These are phyloP conservation scores for Sebastes diploproa DNA, from an alignment of 2,797 vertebrate species.

Conservation along the genomic window DNA sequence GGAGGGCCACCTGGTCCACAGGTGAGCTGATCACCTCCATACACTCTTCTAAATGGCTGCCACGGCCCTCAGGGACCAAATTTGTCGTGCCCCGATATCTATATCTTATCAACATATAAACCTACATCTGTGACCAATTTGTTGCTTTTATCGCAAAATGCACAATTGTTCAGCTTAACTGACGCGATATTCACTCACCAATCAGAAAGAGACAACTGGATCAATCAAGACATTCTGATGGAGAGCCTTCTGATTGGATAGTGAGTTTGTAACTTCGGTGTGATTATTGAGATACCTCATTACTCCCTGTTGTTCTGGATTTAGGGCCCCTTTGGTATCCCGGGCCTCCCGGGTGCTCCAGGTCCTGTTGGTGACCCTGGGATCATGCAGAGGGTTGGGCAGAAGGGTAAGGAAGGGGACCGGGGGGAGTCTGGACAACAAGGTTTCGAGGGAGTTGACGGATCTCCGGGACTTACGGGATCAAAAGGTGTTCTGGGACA, in stretches of 20 bases:
- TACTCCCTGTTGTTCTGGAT: background rate
- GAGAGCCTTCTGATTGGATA: background rate
- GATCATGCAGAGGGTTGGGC: slow-evolving; percentile 41
- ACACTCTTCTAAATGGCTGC: too few relatives aligned
- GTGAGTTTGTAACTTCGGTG: background rate
- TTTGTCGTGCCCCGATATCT: too few relatives aligned
- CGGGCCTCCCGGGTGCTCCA: slow-evolving; percentile 40
- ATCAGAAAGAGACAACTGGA: background rate
- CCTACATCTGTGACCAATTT: too few relatives aligned
- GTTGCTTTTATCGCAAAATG: too few relatives aligned
- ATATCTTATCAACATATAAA: too few relatives aligned
- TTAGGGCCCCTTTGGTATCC: slow-evolving; percentile 68
- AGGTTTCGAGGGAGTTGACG: slow-evolving; percentile 49
- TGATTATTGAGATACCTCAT: background rate
- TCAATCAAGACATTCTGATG: too few relatives aligned
- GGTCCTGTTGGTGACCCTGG: slow-evolving; percentile 69
- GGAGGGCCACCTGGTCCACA: slow-evolving; percentile 57
- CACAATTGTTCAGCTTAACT: too few relatives aligned
- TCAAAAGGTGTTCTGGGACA: slow-evolving; percentile 58
- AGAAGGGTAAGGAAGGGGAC: slow-evolving; percentile 61
- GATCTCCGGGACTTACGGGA: slow-evolving; percentile 53
- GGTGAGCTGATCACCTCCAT: slow-evolving; percentile 42
- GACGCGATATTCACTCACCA: too few relatives aligned
- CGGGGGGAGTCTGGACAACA: slow-evolving; percentile 25
- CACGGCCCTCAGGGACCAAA: too few relatives aligned